Percentiles rank a stretch among this genome's conserved stretches.
Conservation (phyloP, 2,888 invertebrate species). For the Aphidoletes aphidimyza region DNA sequence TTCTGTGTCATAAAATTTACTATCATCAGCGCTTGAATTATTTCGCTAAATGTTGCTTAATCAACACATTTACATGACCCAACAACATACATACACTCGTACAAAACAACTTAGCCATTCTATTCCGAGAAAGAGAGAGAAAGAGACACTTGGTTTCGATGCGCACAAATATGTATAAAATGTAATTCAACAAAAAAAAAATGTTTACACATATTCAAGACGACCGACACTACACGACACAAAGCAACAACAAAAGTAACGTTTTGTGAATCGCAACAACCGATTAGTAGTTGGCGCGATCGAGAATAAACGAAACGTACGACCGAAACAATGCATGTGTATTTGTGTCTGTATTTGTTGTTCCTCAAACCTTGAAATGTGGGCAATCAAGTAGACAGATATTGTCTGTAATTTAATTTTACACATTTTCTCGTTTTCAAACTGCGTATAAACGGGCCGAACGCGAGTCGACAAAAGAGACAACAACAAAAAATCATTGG, state of each 20-base stretch:
- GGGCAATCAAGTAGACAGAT: constrained; percentile 43
- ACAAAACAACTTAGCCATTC: too few species aligned
- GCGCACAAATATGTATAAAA: background rate
- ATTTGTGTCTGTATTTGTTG: background rate
- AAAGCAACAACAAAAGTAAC: background rate
- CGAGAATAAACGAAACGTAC: background rate
- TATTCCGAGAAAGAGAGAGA: background rate
- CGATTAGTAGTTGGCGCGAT: background rate
- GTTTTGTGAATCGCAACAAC: background rate
- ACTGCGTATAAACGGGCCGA: constrained; percentile 34
- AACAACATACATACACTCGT: background rate
- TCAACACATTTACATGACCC: constrained; percentile 15
- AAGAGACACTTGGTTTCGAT: too few species aligned
- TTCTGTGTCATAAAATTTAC: constrained; percentile 24
- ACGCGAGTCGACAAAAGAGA: too few species aligned
- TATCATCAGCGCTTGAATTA: constrained; percentile 4
- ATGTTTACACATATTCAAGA: background rate
- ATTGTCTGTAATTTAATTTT: constrained; percentile 49
- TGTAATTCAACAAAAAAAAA: background rate
- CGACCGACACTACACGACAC: background rate
- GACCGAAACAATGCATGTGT: background rate
- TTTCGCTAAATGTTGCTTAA: background rate
- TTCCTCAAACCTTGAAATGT: constrained; percentile 51
- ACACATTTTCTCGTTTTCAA: constrained; percentile 39
- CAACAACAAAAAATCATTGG: background rate